Base-by-base conservation (phyloP, 2,113 vertebrate genomes). In the Cynoglossus semilaevis region DNA sequence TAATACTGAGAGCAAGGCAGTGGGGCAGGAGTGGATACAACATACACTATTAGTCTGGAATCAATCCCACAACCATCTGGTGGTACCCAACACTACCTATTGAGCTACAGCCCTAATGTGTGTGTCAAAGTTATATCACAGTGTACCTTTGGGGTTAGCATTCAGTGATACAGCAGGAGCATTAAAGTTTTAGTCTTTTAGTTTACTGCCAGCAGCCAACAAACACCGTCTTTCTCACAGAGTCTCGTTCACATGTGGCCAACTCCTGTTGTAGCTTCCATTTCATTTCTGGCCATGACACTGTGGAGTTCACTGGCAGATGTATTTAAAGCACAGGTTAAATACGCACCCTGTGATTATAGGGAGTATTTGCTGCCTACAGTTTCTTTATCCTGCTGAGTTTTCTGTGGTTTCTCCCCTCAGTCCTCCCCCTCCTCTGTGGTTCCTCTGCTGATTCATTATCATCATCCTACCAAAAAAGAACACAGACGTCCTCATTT, bases 381-480 rank as follows among this genome's bases (percentile, higher is more conserved):
- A 17, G 15, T 16, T 4, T 37, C 37, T 35, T 34, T 17, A 14
- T 81, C 9, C 63, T 15, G 45, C 34, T 1, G 7, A 15, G 34
- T 44, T 35, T 16, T 65, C 17, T 9, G 15, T 29, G 11, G 2
- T 9, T 17, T 42, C 45, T 14, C 15, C 12, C 16, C 15, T 15
- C 59, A 22, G 1, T 64, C 16, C 19, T 67, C 15, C 46, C 36
- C 15, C 46, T 40, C 15, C 56, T 69, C 3, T 1, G 7, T 16
- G 1, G 8, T 11, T 12, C 41, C 45, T 74, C 46, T 16, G 51
- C 37, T 51, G 43, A 35, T 47, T 67, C 46, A 68, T 68, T 50
- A 70, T 71, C 55, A 53, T 4, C 43, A 83, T 82, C 58, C 1
- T 5, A 50, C 50, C 48, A 53, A 53, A 53, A 14, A 51, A 63